Conservation (phyloP, 2,113 vertebrate genomes). For the Pyrgilauda ruficollis region DNA sequence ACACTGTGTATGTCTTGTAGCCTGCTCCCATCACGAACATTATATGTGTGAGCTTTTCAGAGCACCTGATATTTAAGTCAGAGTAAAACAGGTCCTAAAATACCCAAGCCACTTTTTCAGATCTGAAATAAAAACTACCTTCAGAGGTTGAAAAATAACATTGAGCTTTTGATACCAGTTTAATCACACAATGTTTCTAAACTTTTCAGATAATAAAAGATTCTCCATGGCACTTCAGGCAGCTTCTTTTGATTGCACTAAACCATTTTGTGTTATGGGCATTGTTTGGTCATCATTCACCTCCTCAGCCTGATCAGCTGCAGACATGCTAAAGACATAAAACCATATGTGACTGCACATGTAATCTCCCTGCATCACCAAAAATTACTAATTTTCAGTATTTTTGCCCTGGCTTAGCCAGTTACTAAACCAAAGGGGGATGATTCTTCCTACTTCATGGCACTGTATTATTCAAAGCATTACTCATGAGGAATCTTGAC, state of each 20-base stretch:
- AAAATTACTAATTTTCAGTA: neutral
- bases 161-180: neutral
- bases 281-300: neutral
- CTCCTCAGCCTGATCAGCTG: neutral
- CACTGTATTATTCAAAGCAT: neutral
- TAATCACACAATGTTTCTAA: neutral
- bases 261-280: neutral
- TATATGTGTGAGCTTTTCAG: neutral
- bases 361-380: neutral
- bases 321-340: neutral
- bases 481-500: neutral
- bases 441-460: neutral
- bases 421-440: neutral
- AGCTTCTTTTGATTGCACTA: neutral
- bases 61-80: neutral
- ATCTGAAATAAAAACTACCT: neutral
- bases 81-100: neutral
- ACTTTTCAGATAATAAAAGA: neutral
- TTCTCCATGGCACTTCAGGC: neutral
- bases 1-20: neutral
- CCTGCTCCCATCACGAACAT: neutral
- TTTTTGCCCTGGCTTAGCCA: neutral
- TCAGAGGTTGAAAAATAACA: neutral
- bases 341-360: rapidly evolving
- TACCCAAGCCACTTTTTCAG: neutral